These are phyloP conservation scores for Scartelaos histophorus DNA, from an alignment of 2,113 vertebrate genomes.

Conservation along the genomic window DNA sequence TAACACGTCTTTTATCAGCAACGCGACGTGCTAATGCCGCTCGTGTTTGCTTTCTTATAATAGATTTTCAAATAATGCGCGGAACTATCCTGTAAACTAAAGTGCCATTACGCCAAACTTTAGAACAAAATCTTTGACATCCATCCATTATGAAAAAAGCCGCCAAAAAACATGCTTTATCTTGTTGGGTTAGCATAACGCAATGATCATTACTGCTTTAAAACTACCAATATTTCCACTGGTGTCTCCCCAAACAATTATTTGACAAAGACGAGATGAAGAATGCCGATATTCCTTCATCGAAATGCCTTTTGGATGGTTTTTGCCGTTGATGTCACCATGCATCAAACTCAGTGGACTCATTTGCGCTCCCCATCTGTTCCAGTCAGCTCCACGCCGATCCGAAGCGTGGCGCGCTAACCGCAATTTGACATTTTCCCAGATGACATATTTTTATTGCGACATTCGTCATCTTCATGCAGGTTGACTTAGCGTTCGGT, in stretches of 20 bases:
- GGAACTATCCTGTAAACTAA: not conserved
- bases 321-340: conserved; percentile 25
- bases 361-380: conserved; percentile 34
- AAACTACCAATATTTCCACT: not conserved
- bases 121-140: not conserved
- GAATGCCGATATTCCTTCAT: not conserved
- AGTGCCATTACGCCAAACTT: not conserved
- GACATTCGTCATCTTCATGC: conserved; percentile 31
- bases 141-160: not conserved
- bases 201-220: not conserved
- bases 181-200: not conserved
- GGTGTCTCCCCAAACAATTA: not conserved
- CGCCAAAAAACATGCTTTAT: not conserved
- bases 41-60: too few species aligned
- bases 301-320: not conserved
- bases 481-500: conserved; percentile 47
- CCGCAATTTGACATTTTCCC: conserved; percentile 12
- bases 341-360: conserved; percentile 28
- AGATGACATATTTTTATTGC: not conserved
- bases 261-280: not conserved
- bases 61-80: too few species aligned
- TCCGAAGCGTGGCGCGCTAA: conserved; percentile 14
- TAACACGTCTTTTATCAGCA: too few species aligned
- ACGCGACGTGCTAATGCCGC: too few species aligned
- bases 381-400: conserved; percentile 31